Conservation (phyloP, 2,888 invertebrate genomes). For the Drosophila kanekoi region DNA sequence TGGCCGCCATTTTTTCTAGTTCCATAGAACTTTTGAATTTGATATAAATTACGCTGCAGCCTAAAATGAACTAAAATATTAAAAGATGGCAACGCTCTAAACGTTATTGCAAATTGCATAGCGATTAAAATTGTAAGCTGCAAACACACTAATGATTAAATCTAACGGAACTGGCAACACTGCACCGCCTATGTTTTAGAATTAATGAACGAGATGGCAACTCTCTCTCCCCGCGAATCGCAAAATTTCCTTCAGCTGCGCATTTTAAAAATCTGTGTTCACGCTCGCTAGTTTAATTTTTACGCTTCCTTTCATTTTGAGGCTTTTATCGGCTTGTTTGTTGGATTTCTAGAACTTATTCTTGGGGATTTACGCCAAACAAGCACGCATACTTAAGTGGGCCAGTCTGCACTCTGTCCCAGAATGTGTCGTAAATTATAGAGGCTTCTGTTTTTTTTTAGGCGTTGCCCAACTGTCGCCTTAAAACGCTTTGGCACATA, state of each 20-base stretch:
- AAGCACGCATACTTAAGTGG: slow-evolving; percentile 8
- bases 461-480: slow-evolving; percentile 18
- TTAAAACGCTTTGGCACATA: slow-evolving; percentile 43
- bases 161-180: background rate
- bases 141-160: too few species aligned
- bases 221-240: background rate
- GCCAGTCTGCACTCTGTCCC: background rate
- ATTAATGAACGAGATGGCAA: background rate
- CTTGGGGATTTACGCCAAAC: slow-evolving; percentile 14
- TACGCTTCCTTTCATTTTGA: background rate
- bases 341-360: slow-evolving; percentile 9
- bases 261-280: background rate
- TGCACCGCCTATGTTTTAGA: background rate
- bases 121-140: too few species aligned
- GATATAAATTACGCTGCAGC: too few species aligned
- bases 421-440: slow-evolving; percentile 33
- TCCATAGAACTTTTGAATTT: background rate
- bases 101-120: too few species aligned
- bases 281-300: background rate
- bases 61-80: background rate
- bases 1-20: slow-evolving; percentile 16
- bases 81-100: background rate
- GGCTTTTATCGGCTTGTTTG: background rate
- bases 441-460: slow-evolving; percentile 4
- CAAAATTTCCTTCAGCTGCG: background rate